Evolutionary conservation across 2,113 vertebrate species (phyloP).

Genomic region (Eonycteris spelaea): DNA sequence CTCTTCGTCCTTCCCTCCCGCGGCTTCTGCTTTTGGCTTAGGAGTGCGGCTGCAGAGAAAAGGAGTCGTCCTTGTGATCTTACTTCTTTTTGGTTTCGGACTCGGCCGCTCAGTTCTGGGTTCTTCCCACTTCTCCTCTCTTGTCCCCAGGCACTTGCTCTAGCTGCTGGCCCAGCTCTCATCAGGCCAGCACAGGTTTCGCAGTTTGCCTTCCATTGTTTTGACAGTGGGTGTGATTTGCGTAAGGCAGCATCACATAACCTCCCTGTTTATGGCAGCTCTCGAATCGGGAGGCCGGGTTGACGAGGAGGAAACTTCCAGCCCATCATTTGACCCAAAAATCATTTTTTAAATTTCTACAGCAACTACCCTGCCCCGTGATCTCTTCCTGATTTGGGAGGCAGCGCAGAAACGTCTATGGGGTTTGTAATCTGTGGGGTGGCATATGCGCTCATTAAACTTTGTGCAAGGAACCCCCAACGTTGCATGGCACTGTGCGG

Average conservation of each 20-base stretch:
- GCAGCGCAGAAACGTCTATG: neutral
- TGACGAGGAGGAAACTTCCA: neutral
- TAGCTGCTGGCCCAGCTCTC: constrained; percentile 75
- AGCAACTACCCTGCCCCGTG: neutral
- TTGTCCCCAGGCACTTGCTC: constrained; percentile 63
- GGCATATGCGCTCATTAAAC: neutral
- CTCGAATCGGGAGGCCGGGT: constrained; percentile 14
- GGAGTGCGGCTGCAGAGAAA: neutral
- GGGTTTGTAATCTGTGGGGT: neutral
- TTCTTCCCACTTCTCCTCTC: neutral
- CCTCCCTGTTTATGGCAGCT: constrained; percentile 42
- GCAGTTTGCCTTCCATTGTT: constrained; percentile 74
- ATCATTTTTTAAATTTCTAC: constrained; percentile 13
- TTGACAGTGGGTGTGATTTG: constrained; percentile 57
- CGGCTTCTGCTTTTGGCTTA: neutral
- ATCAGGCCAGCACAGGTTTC: constrained; percentile 69
- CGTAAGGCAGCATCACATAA: neutral
- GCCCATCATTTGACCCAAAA: constrained; percentile 49
- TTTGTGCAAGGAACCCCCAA: neutral
- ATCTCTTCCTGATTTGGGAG: neutral
- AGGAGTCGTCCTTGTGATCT: neutral
- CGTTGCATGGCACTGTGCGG: accelerated
- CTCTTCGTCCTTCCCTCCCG: neutral
- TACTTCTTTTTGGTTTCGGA: neutral
- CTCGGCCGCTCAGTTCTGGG: neutral